Percentiles rank a stretch among this genome's conserved stretches.
These are phyloP conservation scores for Atrina japonica DNA, from an alignment of 2,888 invertebrate genomes.

Conservation along the genomic window DNA sequence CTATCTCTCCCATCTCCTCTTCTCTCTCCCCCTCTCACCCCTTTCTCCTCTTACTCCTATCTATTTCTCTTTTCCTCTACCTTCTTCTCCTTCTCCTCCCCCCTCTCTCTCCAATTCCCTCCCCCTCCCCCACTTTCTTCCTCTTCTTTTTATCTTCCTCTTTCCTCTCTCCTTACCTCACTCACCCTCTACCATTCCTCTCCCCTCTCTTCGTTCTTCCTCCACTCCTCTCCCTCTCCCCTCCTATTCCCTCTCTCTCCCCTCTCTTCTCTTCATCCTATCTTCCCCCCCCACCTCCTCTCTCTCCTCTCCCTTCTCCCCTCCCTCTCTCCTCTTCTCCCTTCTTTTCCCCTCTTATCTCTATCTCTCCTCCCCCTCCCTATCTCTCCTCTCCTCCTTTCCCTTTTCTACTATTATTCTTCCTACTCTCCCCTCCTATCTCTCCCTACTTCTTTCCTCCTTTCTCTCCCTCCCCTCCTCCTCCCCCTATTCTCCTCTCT, in stretches of 20 bases:
- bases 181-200: conserved; percentile 7
- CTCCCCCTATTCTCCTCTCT: too few species aligned
- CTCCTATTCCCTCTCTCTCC: background rate
- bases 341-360: too few species aligned
- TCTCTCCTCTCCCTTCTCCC: too few species aligned
- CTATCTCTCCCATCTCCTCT: conserved; percentile 7
- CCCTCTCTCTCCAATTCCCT: background rate
- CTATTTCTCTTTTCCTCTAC: background rate
- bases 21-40: too few species aligned
- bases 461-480: too few species aligned
- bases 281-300: conserved; percentile 8
- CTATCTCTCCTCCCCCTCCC: too few species aligned
- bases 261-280: background rate
- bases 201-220: conserved; percentile 16
- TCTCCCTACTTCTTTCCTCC: too few species aligned
- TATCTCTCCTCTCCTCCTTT: too few species aligned
- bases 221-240: background rate
- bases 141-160: conserved; percentile 14
- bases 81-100: conserved; percentile 3
- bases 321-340: too few species aligned
- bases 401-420: too few species aligned
- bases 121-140: background rate
- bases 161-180: conserved; percentile 5
- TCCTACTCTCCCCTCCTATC: too few species aligned
- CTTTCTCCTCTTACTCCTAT: too few species aligned